These are phyloP conservation scores for Theonella swinhoei DNA, from an alignment of 37 sponge, comb jelly and placozoan genomes.

Conservation along the genomic window DNA sequence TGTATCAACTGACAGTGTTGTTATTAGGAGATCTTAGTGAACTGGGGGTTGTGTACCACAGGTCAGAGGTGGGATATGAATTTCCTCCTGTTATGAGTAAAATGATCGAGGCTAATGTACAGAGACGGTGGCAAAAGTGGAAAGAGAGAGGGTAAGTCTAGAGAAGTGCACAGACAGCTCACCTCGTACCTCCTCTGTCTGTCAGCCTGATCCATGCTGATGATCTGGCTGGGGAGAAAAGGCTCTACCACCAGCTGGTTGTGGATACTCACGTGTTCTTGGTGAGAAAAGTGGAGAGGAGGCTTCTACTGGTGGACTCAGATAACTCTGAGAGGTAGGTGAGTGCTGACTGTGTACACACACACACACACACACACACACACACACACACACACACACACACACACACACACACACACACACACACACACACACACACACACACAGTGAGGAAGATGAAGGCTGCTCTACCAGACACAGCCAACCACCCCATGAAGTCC, in stretches of 20 bases:
- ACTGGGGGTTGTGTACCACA: no score
- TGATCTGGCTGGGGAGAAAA: no score
- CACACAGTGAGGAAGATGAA: no score
- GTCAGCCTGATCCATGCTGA: no score
- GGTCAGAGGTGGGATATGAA: not conserved
- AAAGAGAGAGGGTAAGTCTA: conserved; percentile 6
- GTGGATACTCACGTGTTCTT: not conserved
- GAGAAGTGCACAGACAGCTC: no score
- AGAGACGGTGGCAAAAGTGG: conserved; percentile 34
- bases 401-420: not conserved
- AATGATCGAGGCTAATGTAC: conserved; percentile 11
- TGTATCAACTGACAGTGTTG: no score
- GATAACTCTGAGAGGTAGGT: not conserved
- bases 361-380: conserved; percentile 26
- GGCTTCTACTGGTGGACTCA: not conserved
- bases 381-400: conserved; percentile 14
- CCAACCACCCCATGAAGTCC: not conserved
- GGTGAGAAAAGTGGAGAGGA: not conserved
- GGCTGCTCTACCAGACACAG: not conserved
- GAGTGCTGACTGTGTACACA: not conserved
- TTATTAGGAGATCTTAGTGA: no score
- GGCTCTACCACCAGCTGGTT: no score
- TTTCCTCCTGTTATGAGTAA: conserved; percentile 23
- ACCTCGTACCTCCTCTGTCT: no score
- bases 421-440: not conserved